These are phyloP conservation scores for Sebastes hubbsi DNA, from an alignment of 2,797 vertebrate genomes.

Conservation along the genomic window DNA sequence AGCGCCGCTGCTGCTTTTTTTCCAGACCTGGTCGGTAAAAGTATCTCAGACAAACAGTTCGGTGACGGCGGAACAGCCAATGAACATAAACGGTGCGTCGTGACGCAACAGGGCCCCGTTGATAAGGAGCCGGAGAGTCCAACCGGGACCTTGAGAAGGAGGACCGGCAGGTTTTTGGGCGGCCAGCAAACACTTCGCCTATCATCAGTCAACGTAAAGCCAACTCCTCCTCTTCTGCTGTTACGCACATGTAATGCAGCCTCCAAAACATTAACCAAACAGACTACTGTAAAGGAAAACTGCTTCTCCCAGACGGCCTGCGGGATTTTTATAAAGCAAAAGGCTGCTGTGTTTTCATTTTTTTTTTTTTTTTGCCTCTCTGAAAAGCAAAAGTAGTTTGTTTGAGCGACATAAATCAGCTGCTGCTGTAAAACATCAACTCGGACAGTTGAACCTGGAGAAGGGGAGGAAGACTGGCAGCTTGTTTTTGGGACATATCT, in stretches of 20 bases:
- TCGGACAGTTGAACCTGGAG: conserved; percentile 65
- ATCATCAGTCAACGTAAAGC: conserved; percentile 79
- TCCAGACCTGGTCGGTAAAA: conserved; percentile 65
- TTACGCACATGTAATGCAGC: conserved; percentile 75
- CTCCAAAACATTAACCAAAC: conserved; percentile 56
- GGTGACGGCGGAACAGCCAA: conserved; percentile 85
- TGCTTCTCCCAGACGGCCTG: conserved; percentile 57
- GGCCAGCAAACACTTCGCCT: conserved; percentile 76
- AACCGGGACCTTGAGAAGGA: conserved; percentile 86
- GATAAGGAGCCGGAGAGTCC: conserved; percentile 95
- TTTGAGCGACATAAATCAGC: conserved; percentile 37
- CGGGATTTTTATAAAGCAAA: conserved; percentile 61
- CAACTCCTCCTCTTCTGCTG: conserved; percentile 83
- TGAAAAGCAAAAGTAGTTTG: conserved; percentile 37
- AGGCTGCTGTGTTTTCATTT: conserved; percentile 6
- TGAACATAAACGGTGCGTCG: conserved; percentile 84
- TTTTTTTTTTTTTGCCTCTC: neutral
- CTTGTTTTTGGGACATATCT: conserved; percentile 48
- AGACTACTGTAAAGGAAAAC: conserved; percentile 63
- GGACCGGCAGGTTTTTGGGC: conserved; percentile 76
- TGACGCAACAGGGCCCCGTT: conserved; percentile 93
- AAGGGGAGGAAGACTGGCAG: conserved; percentile 25
- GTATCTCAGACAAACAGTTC: conserved; percentile 70
- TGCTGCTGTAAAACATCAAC: conserved; percentile 43
- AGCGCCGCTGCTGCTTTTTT: conserved; percentile 5